Percentiles rank a stretch among this genome's conserved stretches.
Conservation (phyloP, 2,888 invertebrate genomes). For the Acronicta psi region DNA sequence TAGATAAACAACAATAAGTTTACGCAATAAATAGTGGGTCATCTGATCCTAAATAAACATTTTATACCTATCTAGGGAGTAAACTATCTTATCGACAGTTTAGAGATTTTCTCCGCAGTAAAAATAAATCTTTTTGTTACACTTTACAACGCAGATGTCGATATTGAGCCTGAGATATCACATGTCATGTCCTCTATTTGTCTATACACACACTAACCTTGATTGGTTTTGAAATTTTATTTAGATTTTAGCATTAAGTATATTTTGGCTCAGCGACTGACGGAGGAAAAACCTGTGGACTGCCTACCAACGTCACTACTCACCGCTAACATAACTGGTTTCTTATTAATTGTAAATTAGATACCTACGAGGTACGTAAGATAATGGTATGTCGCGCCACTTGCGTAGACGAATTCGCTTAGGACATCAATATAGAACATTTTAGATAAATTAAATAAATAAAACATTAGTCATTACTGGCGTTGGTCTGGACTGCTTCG, state of each 20-base stretch:
- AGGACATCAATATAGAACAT: not conserved
- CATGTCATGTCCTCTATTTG: slow-evolving; percentile 14
- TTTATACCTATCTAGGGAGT: slow-evolving; percentile 4
- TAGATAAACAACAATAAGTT: not conserved
- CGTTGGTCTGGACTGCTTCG: too few species aligned
- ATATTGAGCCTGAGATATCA: slow-evolving; percentile 11
- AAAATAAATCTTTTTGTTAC: slow-evolving; percentile 2
- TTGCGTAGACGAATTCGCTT: slow-evolving; percentile 8
- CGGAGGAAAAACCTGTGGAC: slow-evolving; percentile 22
- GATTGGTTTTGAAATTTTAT: slow-evolving; percentile 4
- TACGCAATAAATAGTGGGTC: not conserved
- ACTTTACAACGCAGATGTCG: slow-evolving; percentile 15
- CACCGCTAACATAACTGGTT: slow-evolving; percentile 7
- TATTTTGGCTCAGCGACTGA: slow-evolving; percentile 14
- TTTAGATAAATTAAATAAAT: too few species aligned
- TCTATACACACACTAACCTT: slow-evolving; percentile 8
- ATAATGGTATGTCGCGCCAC: slow-evolving; percentile 4
- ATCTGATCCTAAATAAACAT: not conserved
- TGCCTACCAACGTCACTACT: slow-evolving; percentile 17
- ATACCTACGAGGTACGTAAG: not conserved
- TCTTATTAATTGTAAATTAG: slow-evolving; percentile 7
- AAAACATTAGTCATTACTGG: too few species aligned
- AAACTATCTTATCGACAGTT: slow-evolving; percentile 9
- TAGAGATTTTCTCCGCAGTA: slow-evolving; percentile 4
- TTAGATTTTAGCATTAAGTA: not conserved